These are phyloP conservation scores for Macrostomum cliftonense DNA, from an alignment of 2,888 invertebrate genomes.

Conservation along the genomic window DNA sequence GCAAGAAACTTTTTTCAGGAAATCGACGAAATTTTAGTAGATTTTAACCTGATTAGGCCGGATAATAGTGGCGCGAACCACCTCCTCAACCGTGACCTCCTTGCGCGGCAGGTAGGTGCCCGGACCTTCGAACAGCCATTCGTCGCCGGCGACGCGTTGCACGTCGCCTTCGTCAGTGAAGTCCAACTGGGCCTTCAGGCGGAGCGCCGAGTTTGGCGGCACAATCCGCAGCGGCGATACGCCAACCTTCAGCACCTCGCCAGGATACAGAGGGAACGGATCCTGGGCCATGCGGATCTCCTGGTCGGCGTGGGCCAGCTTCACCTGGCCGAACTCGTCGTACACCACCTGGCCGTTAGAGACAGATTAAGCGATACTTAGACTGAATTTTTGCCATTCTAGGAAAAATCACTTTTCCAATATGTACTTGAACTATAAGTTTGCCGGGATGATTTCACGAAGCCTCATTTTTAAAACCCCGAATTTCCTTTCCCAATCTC, in stretches of 20 bases:
- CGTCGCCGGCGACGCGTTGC: conserved; percentile 39
- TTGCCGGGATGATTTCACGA: too few relatives aligned
- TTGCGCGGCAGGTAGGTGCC: conserved; percentile 41
- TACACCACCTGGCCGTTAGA: conserved; percentile 16
- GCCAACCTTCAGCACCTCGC: conserved; percentile 27
- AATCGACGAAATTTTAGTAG: too few relatives aligned
- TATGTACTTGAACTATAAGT: too few relatives aligned
- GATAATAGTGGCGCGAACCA: conserved; percentile 37
- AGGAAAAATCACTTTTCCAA: too few relatives aligned
- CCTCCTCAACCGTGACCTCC: conserved; percentile 39
- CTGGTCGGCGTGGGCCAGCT: conserved; percentile 38
- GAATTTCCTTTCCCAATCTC: too few relatives aligned
- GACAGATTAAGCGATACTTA: too few relatives aligned
- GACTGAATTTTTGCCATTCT: too few relatives aligned
- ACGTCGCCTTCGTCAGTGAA: conserved; percentile 25
- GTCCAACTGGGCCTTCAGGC: conserved; percentile 37
- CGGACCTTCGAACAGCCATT: conserved; percentile 42
- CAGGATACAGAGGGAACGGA: conserved; percentile 42
- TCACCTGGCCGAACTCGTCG: conserved; percentile 37
- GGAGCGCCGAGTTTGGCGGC: conserved; percentile 38
- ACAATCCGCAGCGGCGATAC: conserved; percentile 37
- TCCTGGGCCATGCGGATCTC: conserved; percentile 41
- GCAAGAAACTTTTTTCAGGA: too few relatives aligned
- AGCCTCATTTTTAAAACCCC: too few relatives aligned
- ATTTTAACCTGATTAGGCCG: conserved; percentile 37